A percentile compares a stretch with the other conserved stretches of the same genome.
These are phyloP conservation scores for Luffia ferchaultella DNA, from an alignment of 2,888 invertebrate species.

Conservation along the genomic window DNA sequence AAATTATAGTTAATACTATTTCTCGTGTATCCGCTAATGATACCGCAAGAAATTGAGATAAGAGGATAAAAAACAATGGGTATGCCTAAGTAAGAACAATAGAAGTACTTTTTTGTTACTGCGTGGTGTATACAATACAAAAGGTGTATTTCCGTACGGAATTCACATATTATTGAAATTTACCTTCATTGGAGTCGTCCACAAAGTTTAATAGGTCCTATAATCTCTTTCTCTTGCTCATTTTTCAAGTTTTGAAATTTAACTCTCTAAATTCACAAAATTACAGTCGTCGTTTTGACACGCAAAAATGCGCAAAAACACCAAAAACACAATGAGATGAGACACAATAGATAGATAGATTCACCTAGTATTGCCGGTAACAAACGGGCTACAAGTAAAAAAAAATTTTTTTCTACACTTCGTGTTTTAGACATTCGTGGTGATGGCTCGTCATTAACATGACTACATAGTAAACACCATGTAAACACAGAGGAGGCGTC, in stretches of 20 bases:
- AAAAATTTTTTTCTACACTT: background rate
- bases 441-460: background rate
- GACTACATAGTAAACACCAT: background rate
- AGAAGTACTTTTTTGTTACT: background rate
- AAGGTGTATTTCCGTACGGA: no score
- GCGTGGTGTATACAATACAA: background rate
- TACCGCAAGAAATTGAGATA: background rate
- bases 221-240: background rate
- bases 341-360: background rate
- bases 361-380: background rate
- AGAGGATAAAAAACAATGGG: background rate
- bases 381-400: background rate
- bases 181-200: background rate
- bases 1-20: background rate
- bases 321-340: no score
- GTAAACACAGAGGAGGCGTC: background rate
- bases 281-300: background rate
- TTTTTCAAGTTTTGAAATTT: background rate
- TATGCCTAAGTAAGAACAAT: background rate
- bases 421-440: background rate
- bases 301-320: no score
- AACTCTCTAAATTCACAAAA: no score
- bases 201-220: background rate
- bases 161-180: background rate
- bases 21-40: background rate